phyloP scores from a whole-genome alignment of 2,113 vertebrate species.

The Pteruthius melanotis region DNA sequence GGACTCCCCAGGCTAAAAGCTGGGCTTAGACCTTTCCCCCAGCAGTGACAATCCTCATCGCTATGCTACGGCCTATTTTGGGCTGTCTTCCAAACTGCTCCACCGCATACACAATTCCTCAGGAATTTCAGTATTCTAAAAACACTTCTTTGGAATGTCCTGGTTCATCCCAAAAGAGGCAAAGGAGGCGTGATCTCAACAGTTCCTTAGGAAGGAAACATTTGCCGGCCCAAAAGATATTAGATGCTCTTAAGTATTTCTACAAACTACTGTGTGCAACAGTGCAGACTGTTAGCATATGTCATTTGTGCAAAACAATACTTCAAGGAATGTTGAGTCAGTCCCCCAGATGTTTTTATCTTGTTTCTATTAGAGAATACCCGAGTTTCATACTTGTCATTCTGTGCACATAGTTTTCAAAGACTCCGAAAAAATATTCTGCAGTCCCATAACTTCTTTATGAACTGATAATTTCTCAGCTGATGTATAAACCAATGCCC shows the following conservation, averaged over 20 bases:
- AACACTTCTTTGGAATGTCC: neutral
- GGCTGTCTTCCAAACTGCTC: neutral
- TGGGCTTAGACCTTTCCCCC: neutral
- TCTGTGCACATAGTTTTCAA: neutral
- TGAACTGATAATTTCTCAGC: neutral
- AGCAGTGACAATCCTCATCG: neutral
- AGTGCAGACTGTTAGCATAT: rapidly evolving
- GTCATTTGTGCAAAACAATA: neutral
- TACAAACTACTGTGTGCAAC: neutral
- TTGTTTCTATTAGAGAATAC: neutral
- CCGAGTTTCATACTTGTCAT: neutral
- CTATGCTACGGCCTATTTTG: rapidly evolving
- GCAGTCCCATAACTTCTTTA: neutral
- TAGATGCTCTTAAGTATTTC: neutral
- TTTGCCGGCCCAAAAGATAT: neutral
- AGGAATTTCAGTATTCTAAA: neutral
- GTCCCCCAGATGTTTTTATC: neutral
- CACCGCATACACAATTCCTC: neutral
- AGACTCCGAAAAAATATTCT: neutral
- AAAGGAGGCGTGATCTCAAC: neutral
- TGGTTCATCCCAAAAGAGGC: neutral
- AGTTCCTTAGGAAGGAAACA: neutral
- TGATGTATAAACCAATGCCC: neutral
- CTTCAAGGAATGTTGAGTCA: neutral
- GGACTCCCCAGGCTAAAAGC: neutral